Evolutionary conservation across 1,140 invertebrate species (phyloP).

Genomic region (Drosophila micromelanica): DNA sequence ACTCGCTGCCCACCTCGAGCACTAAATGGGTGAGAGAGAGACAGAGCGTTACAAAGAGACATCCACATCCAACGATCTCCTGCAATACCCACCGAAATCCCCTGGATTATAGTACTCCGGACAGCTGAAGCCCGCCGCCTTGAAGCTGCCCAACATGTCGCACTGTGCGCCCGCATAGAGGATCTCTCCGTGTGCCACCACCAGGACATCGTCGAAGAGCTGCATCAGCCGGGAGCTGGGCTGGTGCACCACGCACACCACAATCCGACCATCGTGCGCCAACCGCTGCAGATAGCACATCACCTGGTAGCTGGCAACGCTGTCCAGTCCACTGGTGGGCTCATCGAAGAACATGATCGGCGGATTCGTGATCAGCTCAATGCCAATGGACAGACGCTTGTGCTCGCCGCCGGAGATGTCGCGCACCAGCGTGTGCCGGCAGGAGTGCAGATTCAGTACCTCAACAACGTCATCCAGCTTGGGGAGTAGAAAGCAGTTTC

Average conservation of each 20-base stretch:
- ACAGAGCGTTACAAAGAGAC: not conserved
- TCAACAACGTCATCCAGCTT: constrained; percentile 87
- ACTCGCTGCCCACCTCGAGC: constrained; percentile 72
- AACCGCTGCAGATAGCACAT: constrained; percentile 88
- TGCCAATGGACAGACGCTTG: constrained; percentile 93
- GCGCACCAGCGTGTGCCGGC: constrained; percentile 87
- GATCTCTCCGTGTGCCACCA: constrained; percentile 86
- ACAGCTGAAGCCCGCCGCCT: constrained; percentile 86
- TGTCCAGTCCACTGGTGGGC: constrained; percentile 92
- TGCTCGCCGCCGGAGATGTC: constrained; percentile 92
- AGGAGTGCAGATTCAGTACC: constrained; percentile 86
- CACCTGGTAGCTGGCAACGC: constrained; percentile 89
- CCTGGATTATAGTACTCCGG: constrained; percentile 89
- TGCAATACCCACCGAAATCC: constrained; percentile 85
- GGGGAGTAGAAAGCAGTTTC: not conserved
- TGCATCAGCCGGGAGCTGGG: constrained; percentile 93
- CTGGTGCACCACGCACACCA: constrained; percentile 95
- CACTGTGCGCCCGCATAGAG: constrained; percentile 87
- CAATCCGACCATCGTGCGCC: constrained; percentile 90
- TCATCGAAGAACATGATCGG: constrained; percentile 89
- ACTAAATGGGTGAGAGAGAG: constrained; percentile 31
- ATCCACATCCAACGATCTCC: not conserved
- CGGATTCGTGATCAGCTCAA: constrained; percentile 93
- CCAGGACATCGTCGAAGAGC: constrained; percentile 88
- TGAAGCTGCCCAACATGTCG: constrained; percentile 85